Percentiles rank a stretch among this genome's conserved stretches.
Conservation (phyloP, 2,797 vertebrate genomes). For the Gymnothorax javanicus region DNA sequence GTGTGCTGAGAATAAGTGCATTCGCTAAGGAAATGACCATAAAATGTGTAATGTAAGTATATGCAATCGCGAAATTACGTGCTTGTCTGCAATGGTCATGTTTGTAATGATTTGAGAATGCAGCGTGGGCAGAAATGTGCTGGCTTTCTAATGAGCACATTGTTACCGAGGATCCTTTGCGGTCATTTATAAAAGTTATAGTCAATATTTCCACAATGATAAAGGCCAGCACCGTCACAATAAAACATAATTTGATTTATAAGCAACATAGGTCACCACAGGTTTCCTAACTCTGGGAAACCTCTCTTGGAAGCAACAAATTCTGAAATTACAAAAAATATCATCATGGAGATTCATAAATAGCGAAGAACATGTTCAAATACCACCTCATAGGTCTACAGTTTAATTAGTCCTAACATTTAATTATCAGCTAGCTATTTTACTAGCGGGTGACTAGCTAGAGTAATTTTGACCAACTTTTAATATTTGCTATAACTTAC, state of each 20-base stretch:
- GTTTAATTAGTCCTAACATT: background rate
- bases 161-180: background rate
- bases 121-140: background rate
- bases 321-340: background rate
- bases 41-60: background rate
- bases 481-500: background rate
- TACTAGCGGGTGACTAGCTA: background rate
- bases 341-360: background rate
- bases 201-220: background rate
- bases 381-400: background rate
- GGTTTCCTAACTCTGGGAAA: background rate
- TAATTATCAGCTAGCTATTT: background rate
- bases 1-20: background rate
- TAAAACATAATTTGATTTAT: background rate
- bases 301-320: background rate
- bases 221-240: conserved; percentile 5
- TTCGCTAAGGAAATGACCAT: background rate
- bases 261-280: background rate
- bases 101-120: background rate
- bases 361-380: background rate
- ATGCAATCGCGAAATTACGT: background rate
- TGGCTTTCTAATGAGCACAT: background rate
- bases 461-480: conserved; percentile 3
- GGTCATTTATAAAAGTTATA: background rate
- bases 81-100: background rate